Conservation (phyloP, 2,888 invertebrate species). For the Charanyca ferruginea region DNA sequence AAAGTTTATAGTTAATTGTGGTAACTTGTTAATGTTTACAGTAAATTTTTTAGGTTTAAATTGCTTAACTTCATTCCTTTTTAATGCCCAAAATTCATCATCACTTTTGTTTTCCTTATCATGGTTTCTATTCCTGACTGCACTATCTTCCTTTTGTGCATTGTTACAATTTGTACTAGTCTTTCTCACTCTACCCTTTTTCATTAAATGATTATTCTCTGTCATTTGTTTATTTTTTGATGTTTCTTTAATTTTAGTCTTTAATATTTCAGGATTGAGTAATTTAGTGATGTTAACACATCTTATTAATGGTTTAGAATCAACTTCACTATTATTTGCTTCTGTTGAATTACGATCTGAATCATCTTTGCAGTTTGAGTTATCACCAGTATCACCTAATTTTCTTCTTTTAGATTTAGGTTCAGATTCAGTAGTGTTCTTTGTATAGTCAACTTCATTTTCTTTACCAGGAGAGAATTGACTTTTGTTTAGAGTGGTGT, state of each 20-base stretch:
- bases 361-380: slow-evolving; percentile 7
- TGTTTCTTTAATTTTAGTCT: slow-evolving; percentile 21
- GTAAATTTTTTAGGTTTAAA: slow-evolving; percentile 80
- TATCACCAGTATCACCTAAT: slow-evolving; percentile 11
- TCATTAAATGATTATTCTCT: slow-evolving; percentile 37
- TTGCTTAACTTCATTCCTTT: slow-evolving; percentile 75
- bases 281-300: slow-evolving; percentile 84
- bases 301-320: slow-evolving; percentile 78
- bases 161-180: slow-evolving; percentile 28
- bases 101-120: slow-evolving; percentile 29
- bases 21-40: slow-evolving; percentile 75
- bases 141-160: slow-evolving; percentile 19
- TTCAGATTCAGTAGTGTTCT: slow-evolving; percentile 15
- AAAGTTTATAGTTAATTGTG: slow-evolving; percentile 72
- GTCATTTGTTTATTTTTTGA: slow-evolving; percentile 26
- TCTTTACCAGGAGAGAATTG: slow-evolving; percentile 24
- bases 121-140: slow-evolving; percentile 31
- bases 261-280: slow-evolving; percentile 77
- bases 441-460: slow-evolving; percentile 10
- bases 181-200: slow-evolving; percentile 31
- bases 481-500: slow-evolving; percentile 41
- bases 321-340: slow-evolving; percentile 30
- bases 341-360: slow-evolving; percentile 29
- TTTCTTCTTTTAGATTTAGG: slow-evolving; percentile 45
- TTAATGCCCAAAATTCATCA: slow-evolving; percentile 67